These are phyloP conservation scores for Sarcophaga bullata DNA, from an alignment of 1,140 invertebrate genomes.

Conservation along the genomic window DNA sequence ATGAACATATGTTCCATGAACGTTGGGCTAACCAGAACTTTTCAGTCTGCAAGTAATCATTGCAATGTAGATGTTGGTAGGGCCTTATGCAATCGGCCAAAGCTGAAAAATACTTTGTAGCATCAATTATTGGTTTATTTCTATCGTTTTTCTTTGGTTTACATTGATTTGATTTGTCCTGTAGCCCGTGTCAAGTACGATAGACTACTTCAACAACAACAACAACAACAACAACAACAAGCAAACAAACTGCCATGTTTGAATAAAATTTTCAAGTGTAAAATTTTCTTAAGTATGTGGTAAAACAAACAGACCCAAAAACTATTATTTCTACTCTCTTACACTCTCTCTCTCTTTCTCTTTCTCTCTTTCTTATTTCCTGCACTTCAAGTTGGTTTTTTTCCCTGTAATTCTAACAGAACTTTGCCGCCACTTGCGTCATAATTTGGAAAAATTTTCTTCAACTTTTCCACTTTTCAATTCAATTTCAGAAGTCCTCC, in stretches of 20 bases:
- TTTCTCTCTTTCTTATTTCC: no score
- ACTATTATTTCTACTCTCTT: neutral
- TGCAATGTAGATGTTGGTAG: no score
- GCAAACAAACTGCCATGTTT: no score
- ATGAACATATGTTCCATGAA: no score
- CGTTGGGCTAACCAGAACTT: no score
- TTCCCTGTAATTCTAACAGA: neutral
- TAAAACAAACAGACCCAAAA: constrained; percentile 15
- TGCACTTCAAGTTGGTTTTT: neutral
- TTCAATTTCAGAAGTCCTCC: neutral
- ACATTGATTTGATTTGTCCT: constrained; percentile 14
- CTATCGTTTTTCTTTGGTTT: neutral
- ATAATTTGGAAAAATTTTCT: constrained; percentile 12
- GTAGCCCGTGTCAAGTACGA: neutral
- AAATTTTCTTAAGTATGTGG: constrained; percentile 15
- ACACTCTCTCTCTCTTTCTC: no score
- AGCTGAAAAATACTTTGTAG: neutral
- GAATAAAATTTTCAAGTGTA: constrained; percentile 4
- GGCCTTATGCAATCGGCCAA: no score
- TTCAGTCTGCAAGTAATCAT: no score
- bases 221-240: neutral
- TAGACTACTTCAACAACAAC: neutral
- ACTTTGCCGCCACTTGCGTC: constrained; percentile 22
- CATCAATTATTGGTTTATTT: constrained; percentile 28
- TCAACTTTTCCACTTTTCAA: constrained; percentile 16